Evolutionary conservation across 2,888 invertebrate genomes (phyloP).

Genomic region (Automeris io): DNA sequence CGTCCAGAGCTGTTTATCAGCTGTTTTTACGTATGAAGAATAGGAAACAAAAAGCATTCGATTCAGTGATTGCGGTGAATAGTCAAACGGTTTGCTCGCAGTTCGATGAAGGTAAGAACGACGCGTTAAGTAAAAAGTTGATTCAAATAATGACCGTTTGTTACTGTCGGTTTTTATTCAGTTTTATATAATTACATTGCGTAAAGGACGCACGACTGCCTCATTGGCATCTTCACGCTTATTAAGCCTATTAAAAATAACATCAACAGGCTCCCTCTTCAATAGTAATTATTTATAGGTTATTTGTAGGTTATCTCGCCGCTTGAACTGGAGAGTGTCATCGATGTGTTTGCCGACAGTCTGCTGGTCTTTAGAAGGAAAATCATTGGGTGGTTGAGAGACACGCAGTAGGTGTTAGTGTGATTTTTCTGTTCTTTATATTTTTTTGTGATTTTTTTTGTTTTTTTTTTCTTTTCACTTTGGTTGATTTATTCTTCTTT

Average conservation of each 20-base stretch:
- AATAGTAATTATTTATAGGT: too few species aligned
- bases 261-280: slow-evolving; percentile 19
- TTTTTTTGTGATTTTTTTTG: too few species aligned
- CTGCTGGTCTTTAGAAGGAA: too few species aligned
- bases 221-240: background rate
- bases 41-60: slow-evolving; percentile 39
- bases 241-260: slow-evolving; percentile 24
- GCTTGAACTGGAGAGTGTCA: too few species aligned
- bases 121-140: slow-evolving; percentile 15
- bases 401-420: too few species aligned
- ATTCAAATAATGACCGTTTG: slow-evolving; percentile 20
- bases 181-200: slow-evolving; percentile 6
- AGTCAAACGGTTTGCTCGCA: slow-evolving; percentile 22
- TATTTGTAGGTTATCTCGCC: too few species aligned
- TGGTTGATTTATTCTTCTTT: too few species aligned
- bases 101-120: slow-evolving; percentile 12
- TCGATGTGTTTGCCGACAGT: too few species aligned
- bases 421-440: too few species aligned
- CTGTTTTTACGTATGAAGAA: slow-evolving; percentile 21
- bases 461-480: too few species aligned
- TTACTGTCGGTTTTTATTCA: slow-evolving; percentile 8
- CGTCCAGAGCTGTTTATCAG: slow-evolving; percentile 30
- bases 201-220: slow-evolving; percentile 5
- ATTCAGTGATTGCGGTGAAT: slow-evolving; percentile 43
- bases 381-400: too few species aligned